Evolutionary conservation across 1,140 invertebrate genomes (phyloP).

Genomic region (Alviniconcha marisindica): DNA sequence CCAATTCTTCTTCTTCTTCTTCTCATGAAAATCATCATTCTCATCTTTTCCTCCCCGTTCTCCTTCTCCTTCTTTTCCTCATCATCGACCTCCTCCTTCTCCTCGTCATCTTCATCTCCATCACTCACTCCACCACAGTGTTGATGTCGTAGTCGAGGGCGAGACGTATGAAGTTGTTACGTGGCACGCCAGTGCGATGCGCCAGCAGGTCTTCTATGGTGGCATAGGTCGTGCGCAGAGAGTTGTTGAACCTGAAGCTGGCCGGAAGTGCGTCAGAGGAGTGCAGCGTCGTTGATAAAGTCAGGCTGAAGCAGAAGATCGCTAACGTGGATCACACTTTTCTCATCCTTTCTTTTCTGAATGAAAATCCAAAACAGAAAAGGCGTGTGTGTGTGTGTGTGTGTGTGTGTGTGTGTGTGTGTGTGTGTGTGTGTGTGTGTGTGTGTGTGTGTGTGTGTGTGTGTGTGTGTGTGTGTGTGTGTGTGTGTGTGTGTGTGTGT

Average conservation of each 20-base stretch:
- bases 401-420: no score
- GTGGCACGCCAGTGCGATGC: slow-evolving; percentile 49
- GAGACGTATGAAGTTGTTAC: slow-evolving; percentile 57
- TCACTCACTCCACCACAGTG: slow-evolving; percentile 41
- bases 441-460: no score
- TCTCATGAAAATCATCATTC: slow-evolving; percentile 11
- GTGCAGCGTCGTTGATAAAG: slow-evolving; percentile 20
- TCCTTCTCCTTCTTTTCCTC: neutral
- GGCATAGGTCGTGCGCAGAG: slow-evolving; percentile 43
- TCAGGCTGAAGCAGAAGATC: no score
- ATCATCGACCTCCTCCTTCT: neutral
- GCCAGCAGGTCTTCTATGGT: slow-evolving; percentile 55
- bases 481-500: no score
- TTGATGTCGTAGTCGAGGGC: slow-evolving; percentile 38
- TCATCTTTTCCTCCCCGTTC: neutral
- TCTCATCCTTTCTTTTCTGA: no score
- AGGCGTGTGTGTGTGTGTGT: no score
- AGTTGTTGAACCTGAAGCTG: slow-evolving; percentile 43
- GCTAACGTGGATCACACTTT: no score
- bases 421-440: no score
- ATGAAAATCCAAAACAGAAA: no score
- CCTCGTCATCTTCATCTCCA: slow-evolving; percentile 2
- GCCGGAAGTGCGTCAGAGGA: neutral
- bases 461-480: no score
- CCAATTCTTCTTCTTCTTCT: neutral